These are phyloP conservation scores for Eulemur coronatus DNA, from an alignment of 2,797 vertebrate genomes.

Conservation along the genomic window DNA sequence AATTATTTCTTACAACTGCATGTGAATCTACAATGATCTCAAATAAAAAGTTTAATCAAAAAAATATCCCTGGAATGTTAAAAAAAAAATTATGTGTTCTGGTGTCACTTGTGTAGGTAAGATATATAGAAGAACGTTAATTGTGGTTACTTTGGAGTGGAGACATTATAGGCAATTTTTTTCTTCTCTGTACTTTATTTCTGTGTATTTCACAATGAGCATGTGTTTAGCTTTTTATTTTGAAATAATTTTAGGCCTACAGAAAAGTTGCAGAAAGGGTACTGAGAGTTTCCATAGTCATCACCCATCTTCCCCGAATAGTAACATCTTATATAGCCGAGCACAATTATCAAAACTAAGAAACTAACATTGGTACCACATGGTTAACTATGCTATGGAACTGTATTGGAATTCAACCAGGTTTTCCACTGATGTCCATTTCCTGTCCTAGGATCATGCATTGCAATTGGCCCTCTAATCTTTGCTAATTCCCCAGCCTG, in stretches of 20 bases:
- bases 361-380: background rate
- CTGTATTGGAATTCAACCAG: background rate
- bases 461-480: background rate
- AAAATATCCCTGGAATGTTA: background rate
- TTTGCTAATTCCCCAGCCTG: background rate
- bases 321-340: background rate
- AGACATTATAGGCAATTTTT: background rate
- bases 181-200: background rate
- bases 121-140: background rate
- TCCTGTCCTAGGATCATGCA: background rate
- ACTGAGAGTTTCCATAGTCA: background rate
- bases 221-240: background rate
- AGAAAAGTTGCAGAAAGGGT: background rate
- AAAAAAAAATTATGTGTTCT: background rate
- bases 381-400: background rate
- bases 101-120: background rate
- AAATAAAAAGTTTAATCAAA: background rate
- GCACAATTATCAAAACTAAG: background rate
- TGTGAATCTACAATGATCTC: background rate
- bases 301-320: background rate
- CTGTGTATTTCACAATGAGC: background rate
- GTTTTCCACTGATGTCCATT: background rate
- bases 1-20: background rate
- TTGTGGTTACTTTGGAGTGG: background rate
- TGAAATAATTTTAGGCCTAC: background rate